Conservation (phyloP, 2,113 vertebrate genomes). For the Xenopus laevis region DNA sequence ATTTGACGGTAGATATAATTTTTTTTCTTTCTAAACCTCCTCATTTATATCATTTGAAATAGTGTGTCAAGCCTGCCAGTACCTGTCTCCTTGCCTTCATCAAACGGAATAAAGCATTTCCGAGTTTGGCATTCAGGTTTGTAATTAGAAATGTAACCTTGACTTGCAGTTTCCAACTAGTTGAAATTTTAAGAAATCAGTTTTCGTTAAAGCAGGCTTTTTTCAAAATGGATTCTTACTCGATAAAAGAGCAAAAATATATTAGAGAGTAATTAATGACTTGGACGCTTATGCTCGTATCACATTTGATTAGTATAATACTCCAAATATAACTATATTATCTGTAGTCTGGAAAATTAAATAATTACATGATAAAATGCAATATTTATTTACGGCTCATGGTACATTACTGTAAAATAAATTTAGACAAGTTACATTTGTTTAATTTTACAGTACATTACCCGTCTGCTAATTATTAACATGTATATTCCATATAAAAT, state of each 20-base stretch:
- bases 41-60: neutral
- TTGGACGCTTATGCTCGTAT: neutral
- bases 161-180: neutral
- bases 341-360: neutral
- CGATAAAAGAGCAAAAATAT: too few relatives aligned
- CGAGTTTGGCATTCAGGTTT: neutral
- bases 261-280: neutral
- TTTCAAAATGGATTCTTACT: neutral
- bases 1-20: neutral
- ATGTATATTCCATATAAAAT: too few relatives aligned
- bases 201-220: neutral
- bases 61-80: neutral
- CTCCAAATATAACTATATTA: neutral
- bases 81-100: neutral
- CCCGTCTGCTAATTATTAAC: too few relatives aligned
- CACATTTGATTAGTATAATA: neutral
- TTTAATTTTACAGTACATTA: conserved; percentile 46
- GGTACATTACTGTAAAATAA: neutral
- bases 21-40: neutral
- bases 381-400: neutral
- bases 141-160: neutral
- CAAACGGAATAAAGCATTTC: neutral
- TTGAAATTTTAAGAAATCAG: neutral
- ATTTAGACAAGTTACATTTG: neutral
- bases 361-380: neutral